These are phyloP conservation scores for Lepidurus apus DNA, from an alignment of 1,140 invertebrate genomes.

Conservation along the genomic window DNA sequence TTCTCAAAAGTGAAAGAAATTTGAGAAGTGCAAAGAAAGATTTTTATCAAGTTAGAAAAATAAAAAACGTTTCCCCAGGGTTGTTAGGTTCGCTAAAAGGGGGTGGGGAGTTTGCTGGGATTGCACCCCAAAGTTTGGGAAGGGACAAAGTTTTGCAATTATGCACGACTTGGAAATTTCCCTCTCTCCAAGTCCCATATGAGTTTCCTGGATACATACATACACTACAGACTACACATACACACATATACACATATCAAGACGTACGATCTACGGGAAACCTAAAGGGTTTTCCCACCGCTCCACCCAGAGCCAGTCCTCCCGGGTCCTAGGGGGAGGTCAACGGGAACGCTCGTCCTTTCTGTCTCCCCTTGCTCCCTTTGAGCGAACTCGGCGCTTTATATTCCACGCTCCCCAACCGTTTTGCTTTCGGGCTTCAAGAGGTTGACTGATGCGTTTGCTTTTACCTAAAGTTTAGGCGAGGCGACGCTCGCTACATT, in stretches of 20 bases:
- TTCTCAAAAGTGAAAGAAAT: too few relatives aligned
- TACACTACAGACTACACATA: not conserved
- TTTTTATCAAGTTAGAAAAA: too few relatives aligned
- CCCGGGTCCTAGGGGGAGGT: too few relatives aligned
- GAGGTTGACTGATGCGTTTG: not conserved
- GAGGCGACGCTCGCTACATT: not conserved
- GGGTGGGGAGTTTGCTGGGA: too few relatives aligned
- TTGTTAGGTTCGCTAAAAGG: too few relatives aligned
- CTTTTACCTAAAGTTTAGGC: not conserved
- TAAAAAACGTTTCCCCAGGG: too few relatives aligned
- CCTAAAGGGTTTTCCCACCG: not conserved
- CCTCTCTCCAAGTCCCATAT: not conserved
- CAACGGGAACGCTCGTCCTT: too few relatives aligned
- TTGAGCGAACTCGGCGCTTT: too few relatives aligned
- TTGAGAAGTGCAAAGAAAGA: too few relatives aligned
- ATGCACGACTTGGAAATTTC: not conserved
- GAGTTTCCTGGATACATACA: not conserved
- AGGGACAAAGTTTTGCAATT: not conserved
- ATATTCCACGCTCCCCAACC: not conserved
- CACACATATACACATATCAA: too few relatives aligned
- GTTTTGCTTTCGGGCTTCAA: slow-evolving; percentile 1
- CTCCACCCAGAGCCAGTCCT: too few relatives aligned
- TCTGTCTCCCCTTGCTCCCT: too few relatives aligned
- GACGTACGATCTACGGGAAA: not conserved
- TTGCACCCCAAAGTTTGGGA: not conserved